Percentiles rank a stretch among this genome's conserved stretches.
These are phyloP conservation scores for Oreochromis mossambicus DNA, from an alignment of 2,797 vertebrate genomes.

Conservation along the genomic window DNA sequence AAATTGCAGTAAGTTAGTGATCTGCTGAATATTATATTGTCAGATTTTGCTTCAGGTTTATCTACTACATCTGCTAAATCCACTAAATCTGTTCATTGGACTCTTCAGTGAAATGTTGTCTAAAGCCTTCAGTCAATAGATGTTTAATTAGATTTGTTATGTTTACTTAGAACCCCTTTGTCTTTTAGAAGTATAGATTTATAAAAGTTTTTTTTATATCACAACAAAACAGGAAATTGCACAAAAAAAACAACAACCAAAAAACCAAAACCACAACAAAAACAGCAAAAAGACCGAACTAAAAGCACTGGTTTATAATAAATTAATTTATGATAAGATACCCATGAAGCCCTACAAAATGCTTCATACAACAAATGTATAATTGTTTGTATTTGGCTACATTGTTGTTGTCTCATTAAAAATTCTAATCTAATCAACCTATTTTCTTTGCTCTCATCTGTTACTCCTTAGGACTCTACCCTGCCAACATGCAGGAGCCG, in stretches of 20 bases:
- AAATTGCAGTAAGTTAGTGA: background rate
- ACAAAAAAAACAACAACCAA: accelerated
- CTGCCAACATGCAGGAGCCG: background rate
- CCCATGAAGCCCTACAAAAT: accelerated
- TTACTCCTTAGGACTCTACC: background rate
- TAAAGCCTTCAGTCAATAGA: background rate
- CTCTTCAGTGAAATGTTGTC: background rate
- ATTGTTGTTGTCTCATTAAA: background rate
- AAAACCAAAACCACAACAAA: background rate
- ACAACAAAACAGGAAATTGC: background rate
- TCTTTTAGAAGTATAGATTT: background rate
- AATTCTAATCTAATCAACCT: background rate
- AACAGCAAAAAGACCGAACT: background rate
- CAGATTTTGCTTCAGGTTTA: background rate
- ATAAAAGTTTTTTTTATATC: background rate
- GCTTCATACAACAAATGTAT: background rate
- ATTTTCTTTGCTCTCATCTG: background rate
- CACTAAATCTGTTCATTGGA: background rate
- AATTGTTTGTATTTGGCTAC: accelerated
- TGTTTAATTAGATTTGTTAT: background rate
- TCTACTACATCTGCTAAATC: background rate
- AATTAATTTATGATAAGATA: background rate
- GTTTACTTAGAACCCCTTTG: accelerated
- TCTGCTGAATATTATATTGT: background rate
- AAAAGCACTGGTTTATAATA: background rate